Conservation (phyloP, 2,797 vertebrate species). For the Melanogrammus aeglefinus region DNA sequence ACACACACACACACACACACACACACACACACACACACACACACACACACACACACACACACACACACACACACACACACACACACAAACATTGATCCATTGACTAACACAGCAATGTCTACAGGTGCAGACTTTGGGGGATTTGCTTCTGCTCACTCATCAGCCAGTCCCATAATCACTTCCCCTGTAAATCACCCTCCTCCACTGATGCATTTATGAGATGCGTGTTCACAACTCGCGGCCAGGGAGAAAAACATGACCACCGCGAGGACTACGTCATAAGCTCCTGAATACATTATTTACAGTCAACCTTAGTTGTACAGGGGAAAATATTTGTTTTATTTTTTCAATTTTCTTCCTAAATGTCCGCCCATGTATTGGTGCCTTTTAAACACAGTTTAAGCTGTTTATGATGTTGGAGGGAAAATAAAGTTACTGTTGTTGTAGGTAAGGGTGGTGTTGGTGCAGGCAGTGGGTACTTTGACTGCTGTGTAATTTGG, state of each 20-base stretch:
- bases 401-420: conserved; percentile 72
- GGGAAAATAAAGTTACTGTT: conserved; percentile 69
- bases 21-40: background rate
- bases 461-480: conserved; percentile 33
- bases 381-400: conserved; percentile 71
- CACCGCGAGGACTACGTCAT: conserved; percentile 56
- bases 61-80: conserved; percentile 1
- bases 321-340: conserved; percentile 19
- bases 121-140: conserved; percentile 66
- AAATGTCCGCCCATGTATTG: conserved; percentile 72
- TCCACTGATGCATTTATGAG: conserved; percentile 67
- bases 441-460: conserved; percentile 32
- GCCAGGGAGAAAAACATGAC: conserved; percentile 56
- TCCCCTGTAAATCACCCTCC: conserved; percentile 62
- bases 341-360: conserved; percentile 52
- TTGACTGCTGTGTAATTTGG: conserved; percentile 68
- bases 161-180: conserved; percentile 70
- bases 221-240: conserved; percentile 66
- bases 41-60: conserved; percentile 1
- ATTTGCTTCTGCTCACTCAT: conserved; percentile 63
- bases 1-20: no score
- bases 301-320: conserved; percentile 61
- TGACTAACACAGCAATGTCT: conserved; percentile 49
- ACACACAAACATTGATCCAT: conserved; percentile 1
- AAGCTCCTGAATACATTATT: conserved; percentile 59